Conservation (phyloP, 2,113 vertebrate genomes). For the Callipepla californica region DNA sequence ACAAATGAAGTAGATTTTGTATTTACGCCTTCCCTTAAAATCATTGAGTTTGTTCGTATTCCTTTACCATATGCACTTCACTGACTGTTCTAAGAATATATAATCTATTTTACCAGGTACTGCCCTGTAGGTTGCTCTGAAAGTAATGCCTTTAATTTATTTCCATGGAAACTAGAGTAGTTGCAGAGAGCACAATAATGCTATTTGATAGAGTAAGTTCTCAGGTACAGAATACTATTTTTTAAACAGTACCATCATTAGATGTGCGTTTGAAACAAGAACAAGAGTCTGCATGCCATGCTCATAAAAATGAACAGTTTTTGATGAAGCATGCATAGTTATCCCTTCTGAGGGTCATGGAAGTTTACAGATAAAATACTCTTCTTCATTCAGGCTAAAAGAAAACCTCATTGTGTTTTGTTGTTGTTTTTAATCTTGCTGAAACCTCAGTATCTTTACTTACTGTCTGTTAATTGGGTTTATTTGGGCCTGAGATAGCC, state of each 20-base stretch:
- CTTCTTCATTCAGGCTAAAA: neutral
- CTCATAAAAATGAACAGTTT: no score
- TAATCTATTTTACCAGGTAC: neutral
- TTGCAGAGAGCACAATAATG: no score
- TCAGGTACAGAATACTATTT: no score
- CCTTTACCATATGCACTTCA: neutral
- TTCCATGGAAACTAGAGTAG: no score
- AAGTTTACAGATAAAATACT: neutral
- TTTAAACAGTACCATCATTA: no score
- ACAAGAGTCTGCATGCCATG: no score
- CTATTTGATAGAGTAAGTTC: no score
- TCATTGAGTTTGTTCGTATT: neutral
- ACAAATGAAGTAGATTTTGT: neutral
- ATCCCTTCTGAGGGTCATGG: neutral
- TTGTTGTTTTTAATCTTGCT: neutral
- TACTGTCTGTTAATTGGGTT: neutral
- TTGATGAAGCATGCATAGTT: neutral
- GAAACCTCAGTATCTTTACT: neutral
- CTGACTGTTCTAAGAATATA: neutral
- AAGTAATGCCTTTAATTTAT: no score
- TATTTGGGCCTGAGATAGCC: neutral
- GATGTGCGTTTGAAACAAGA: no score
- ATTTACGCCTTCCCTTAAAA: neutral
- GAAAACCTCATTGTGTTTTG: neutral
- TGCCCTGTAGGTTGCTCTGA: neutral